Evolutionary conservation across 2,888 invertebrate species (phyloP).

Genomic region (Gisinianus flammeolus): DNA sequence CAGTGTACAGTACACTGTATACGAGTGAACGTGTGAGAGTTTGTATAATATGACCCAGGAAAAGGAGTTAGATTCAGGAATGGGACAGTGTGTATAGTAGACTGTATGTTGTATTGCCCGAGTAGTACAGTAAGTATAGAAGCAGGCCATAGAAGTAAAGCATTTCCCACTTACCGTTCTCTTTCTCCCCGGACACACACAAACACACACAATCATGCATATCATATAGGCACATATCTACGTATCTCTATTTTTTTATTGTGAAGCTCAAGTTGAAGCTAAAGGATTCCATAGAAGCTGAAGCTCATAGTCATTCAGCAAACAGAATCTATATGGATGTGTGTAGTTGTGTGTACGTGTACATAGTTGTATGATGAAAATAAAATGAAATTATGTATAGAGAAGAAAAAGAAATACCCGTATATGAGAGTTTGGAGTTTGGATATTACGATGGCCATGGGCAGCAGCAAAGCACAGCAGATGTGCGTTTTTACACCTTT

Average conservation of each 20-base stretch:
- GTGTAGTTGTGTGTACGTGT: background rate
- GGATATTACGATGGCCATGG: background rate
- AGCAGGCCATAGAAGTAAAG: background rate
- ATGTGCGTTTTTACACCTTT: slow-evolving; percentile 46
- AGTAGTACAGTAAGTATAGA: background rate
- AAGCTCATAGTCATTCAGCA: background rate
- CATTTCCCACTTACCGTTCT: background rate
- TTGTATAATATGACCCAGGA: slow-evolving; percentile 5
- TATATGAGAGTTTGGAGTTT: background rate
- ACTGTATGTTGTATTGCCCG: background rate
- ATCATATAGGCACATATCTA: background rate
- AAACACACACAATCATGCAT: background rate
- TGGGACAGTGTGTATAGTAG: background rate
- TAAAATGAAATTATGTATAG: background rate
- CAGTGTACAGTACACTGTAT: background rate
- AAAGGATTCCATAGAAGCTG: slow-evolving; percentile 25
- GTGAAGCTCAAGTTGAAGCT: slow-evolving; percentile 11
- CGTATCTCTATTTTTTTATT: slow-evolving; percentile 9
- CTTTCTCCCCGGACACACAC: background rate
- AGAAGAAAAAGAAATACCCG: background rate
- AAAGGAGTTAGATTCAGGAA: slow-evolving; percentile 5
- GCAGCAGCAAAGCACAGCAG: slow-evolving; percentile 30
- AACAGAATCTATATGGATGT: background rate
- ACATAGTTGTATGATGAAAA: slow-evolving; percentile 3
- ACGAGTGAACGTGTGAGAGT: background rate